Conservation (phyloP, 1,140 invertebrate genomes). For the Bradysia coprophila region DNA sequence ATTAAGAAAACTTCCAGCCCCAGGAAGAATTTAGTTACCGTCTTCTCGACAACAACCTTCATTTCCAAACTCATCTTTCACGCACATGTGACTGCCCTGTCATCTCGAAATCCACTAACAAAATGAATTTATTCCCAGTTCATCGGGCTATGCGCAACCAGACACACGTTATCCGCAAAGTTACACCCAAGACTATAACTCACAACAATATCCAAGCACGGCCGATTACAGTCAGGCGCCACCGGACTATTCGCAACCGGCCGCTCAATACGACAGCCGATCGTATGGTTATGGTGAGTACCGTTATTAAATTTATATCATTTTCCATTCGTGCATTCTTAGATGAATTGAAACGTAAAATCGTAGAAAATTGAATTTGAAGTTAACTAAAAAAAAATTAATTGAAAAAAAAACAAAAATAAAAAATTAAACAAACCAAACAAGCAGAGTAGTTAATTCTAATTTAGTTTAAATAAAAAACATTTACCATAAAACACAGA, state of each 20-base stretch:
- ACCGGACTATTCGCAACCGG: background rate
- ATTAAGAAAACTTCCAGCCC: no score
- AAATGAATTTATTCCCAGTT: slow-evolving; percentile 1
- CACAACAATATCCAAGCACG: background rate
- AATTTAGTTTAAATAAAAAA: no score
- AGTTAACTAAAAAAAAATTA: background rate
- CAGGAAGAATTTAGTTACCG: no score
- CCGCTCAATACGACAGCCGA: background rate
- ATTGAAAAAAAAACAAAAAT: background rate
- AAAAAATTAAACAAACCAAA: background rate
- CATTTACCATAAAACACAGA: no score
- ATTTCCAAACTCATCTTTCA: no score
- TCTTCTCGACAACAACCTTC: no score
- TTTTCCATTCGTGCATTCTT: background rate
- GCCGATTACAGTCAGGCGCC: background rate
- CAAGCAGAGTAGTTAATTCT: background rate
- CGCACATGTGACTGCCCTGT: no score
- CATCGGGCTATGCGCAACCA: background rate
- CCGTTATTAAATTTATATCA: background rate
- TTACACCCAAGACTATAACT: background rate
- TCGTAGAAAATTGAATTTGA: no score
- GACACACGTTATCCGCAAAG: background rate
- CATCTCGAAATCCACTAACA: no score
- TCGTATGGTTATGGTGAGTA: background rate
- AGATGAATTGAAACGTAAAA: no score